phyloP scores from a whole-genome alignment of 1,140 invertebrate species.

The Maconellicoccus hirsutus region DNA sequence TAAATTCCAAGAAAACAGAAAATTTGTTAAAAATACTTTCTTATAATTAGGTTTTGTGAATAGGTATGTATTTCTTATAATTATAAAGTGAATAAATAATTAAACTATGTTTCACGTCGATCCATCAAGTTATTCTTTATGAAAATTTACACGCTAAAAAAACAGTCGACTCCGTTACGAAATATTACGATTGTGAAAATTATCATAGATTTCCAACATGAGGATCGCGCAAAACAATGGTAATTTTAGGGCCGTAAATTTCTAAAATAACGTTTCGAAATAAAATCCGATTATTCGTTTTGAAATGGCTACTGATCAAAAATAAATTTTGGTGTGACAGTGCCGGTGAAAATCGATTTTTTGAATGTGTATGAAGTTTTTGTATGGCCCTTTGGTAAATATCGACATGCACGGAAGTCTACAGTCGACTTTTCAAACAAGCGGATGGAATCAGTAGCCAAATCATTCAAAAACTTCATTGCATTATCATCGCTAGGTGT shows the following conservation, averaged over 20 bases:
- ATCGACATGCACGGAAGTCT: neutral
- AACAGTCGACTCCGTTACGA: neutral
- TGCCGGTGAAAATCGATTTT: neutral
- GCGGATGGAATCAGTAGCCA: neutral
- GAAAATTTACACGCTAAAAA: neutral
- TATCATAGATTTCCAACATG: neutral
- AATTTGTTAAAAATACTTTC: neutral
- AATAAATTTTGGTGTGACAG: neutral
- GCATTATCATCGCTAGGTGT: neutral
- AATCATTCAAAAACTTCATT: conserved; percentile 12
- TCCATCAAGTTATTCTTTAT: neutral
- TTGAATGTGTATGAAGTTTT: neutral
- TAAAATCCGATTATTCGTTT: neutral
- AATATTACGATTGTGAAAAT: neutral
- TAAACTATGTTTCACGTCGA: neutral
- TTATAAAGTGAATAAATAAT: neutral
- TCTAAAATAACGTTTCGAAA: neutral
- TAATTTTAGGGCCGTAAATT: neutral
- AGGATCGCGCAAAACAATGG: neutral
- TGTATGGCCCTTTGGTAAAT: neutral
- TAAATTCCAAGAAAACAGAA: neutral
- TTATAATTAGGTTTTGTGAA: neutral
- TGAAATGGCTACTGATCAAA: neutral
- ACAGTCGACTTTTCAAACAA: neutral
- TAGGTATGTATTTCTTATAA: neutral